These are phyloP conservation scores for Exephanes ischioxanthus DNA, from an alignment of 2,888 invertebrate species.

Conservation along the genomic window DNA sequence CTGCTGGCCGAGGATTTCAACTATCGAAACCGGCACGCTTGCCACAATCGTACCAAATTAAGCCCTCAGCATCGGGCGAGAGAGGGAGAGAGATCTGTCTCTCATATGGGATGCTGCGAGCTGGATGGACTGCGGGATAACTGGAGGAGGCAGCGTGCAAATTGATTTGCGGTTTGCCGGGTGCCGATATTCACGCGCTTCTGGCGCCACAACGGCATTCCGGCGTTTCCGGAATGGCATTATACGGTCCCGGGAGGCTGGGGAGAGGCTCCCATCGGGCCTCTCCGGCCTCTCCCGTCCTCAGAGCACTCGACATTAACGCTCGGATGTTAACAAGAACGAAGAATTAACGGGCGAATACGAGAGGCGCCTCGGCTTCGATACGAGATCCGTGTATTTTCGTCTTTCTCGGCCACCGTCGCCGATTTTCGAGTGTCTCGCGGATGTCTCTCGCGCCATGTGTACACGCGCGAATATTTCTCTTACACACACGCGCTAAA, in stretches of 20 bases:
- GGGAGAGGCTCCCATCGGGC: slow-evolving; percentile 55
- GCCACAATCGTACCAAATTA: slow-evolving; percentile 49
- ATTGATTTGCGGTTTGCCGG: slow-evolving; percentile 81
- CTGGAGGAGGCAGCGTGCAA: slow-evolving; percentile 71
- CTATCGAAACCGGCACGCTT: slow-evolving; percentile 39
- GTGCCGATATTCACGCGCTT: slow-evolving; percentile 73
- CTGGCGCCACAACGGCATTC: slow-evolving; percentile 81
- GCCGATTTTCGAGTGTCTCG: slow-evolving; percentile 46
- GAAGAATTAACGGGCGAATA: slow-evolving; percentile 72
- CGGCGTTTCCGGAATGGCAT: slow-evolving; percentile 81
- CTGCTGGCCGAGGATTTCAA: slow-evolving; percentile 35
- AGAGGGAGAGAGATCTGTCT: not conserved
- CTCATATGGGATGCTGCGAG: slow-evolving; percentile 18
- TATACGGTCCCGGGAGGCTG: slow-evolving; percentile 68
- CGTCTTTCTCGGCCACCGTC: slow-evolving; percentile 26
- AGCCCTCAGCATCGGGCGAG: not conserved
- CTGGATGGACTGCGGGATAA: slow-evolving; percentile 45
- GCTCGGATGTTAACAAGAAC: slow-evolving; percentile 76
- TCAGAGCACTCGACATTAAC: slow-evolving; percentile 73
- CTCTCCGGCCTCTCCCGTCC: slow-evolving; percentile 55
- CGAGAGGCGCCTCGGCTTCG: slow-evolving; percentile 47
- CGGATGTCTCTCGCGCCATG: slow-evolving; percentile 40
- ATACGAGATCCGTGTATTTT: slow-evolving; percentile 40
- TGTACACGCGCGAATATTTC: not conserved
- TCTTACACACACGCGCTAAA: slow-evolving; percentile 21